Evolutionary conservation across 2,113 vertebrate genomes (phyloP).

Genomic region (Carlito syrichta): DNA sequence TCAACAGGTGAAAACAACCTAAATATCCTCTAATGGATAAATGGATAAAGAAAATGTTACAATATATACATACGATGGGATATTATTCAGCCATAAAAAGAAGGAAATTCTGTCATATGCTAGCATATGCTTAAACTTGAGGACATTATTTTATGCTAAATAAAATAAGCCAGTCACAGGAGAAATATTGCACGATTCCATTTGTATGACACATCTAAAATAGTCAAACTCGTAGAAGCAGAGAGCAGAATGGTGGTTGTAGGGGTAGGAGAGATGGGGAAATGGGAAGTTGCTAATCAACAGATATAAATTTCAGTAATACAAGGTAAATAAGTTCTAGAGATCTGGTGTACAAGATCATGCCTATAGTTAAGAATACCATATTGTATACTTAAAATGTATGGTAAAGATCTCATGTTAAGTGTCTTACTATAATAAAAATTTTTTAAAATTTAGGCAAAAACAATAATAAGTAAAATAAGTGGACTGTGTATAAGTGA

Average conservation of each 20-base stretch:
- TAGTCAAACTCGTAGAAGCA: not conserved
- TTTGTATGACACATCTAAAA: not conserved
- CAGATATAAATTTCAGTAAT: not conserved
- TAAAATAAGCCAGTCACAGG: not conserved
- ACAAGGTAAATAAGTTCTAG: not conserved
- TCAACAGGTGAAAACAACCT: not conserved
- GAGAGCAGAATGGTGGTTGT: not conserved
- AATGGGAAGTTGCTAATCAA: not conserved
- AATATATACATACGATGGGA: not conserved
- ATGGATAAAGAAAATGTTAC: not conserved
- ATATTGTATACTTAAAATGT: not conserved
- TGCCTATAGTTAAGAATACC: not conserved
- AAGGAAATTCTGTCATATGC: not conserved
- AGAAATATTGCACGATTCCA: not conserved
- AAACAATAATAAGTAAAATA: not conserved
- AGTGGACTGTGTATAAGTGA: not conserved
- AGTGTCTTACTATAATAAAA: not conserved
- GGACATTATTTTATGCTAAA: not conserved
- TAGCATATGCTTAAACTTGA: not conserved
- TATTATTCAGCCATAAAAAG: not conserved
- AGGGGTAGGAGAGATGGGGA: no score
- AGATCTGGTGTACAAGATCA: not conserved
- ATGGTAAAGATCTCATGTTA: not conserved
- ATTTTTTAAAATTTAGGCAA: not conserved
- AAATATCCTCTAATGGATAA: not conserved